A percentile compares a stretch with the other conserved stretches of the same genome.
Conservation (phyloP, 2,888 invertebrate genomes). For the Choristoneura rosaceana region DNA sequence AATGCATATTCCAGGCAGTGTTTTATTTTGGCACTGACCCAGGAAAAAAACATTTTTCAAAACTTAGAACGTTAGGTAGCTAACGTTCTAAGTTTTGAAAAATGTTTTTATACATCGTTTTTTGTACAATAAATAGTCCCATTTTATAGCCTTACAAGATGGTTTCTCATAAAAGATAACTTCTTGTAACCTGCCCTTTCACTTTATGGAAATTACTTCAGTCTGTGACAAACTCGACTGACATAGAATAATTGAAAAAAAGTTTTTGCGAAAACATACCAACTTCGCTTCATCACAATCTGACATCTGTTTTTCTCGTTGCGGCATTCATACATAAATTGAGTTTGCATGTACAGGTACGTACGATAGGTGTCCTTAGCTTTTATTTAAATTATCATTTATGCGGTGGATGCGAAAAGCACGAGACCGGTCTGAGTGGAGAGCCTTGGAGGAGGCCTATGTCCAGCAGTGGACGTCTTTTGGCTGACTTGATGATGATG, state of each 20-base stretch:
- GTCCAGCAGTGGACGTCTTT: too few species aligned
- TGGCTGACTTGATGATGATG: too few species aligned
- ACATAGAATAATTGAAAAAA: slow-evolving; percentile 24
- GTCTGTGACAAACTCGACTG: slow-evolving; percentile 20
- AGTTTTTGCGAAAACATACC: slow-evolving; percentile 20
- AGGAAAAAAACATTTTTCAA: too few species aligned
- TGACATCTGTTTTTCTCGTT: slow-evolving; percentile 25
- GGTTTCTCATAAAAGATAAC: neutral
- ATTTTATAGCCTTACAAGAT: neutral
- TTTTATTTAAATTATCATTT: neutral
- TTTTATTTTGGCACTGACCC: too few species aligned
- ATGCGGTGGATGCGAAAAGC: too few species aligned
- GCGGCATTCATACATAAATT: neutral
- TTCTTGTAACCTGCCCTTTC: slow-evolving; percentile 10
- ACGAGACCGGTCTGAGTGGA: too few species aligned
- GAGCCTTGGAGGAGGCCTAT: too few species aligned
- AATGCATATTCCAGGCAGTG: too few species aligned
- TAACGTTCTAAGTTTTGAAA: too few species aligned
- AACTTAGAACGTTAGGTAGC: too few species aligned
- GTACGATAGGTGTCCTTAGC: neutral
- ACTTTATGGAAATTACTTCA: slow-evolving; percentile 14
- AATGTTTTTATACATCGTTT: too few species aligned
- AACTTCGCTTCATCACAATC: slow-evolving; percentile 18
- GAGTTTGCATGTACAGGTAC: neutral
- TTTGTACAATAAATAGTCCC: too few species aligned